These are phyloP conservation scores for Oryzias woworae DNA, from an alignment of 2,113 vertebrate genomes.

Conservation along the genomic window DNA sequence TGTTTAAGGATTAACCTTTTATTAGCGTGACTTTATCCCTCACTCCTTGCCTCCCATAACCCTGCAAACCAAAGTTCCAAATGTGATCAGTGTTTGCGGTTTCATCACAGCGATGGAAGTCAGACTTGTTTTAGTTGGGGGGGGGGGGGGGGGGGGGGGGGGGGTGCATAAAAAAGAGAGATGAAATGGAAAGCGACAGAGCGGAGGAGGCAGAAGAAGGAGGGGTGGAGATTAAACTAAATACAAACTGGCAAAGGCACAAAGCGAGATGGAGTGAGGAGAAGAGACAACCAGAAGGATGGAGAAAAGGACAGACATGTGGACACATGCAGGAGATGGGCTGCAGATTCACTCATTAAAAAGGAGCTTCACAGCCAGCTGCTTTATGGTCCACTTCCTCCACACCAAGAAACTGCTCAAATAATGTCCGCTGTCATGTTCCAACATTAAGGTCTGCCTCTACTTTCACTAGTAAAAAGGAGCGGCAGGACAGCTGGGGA, in stretches of 20 bases:
- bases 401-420: conserved; percentile 39
- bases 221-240: conserved; percentile 74
- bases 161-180: conserved; percentile 36
- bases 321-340: conserved; percentile 30
- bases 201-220: conserved; percentile 69
- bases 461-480: conserved; percentile 14
- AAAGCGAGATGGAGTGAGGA: conserved; percentile 72
- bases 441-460: conserved; percentile 9
- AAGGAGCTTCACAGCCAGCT: conserved; percentile 42
- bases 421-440: conserved; percentile 48
- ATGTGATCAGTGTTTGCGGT: conserved; percentile 41
- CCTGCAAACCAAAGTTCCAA: conserved; percentile 56
- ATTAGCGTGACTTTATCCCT: conserved; percentile 27
- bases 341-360: conserved; percentile 48
- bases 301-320: conserved; percentile 43
- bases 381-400: conserved; percentile 47
- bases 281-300: conserved; percentile 56
- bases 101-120: conserved; percentile 52
- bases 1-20: conserved; percentile 73
- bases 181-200: conserved; percentile 76
- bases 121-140: conserved; percentile 21
- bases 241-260: conserved; percentile 79
- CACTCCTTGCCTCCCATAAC: conserved; percentile 31
- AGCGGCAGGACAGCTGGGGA: conserved; percentile 25
- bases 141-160: not conserved